Conservation (phyloP, 2,797 vertebrate species). For the Xerus rutilus region DNA sequence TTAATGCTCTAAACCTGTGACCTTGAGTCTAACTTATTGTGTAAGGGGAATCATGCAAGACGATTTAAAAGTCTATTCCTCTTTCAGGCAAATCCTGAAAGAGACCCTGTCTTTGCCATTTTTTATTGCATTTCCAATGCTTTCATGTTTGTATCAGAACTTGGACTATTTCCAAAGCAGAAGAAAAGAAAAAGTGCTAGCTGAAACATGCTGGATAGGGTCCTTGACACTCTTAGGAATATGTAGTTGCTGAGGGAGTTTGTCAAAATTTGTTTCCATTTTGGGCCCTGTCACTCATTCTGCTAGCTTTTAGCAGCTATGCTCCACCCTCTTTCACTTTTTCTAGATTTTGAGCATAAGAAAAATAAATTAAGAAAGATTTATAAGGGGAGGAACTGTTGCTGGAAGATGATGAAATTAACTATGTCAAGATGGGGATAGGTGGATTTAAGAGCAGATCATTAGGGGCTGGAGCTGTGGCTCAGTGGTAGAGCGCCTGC, state of each 20-base stretch:
- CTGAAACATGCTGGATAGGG: background rate
- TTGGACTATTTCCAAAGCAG: slow-evolving; percentile 2
- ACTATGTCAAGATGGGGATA: background rate
- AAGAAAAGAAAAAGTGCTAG: background rate
- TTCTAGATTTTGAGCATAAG: slow-evolving; percentile 43
- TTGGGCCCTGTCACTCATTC: slow-evolving; percentile 20
- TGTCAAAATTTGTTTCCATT: slow-evolving; percentile 54
- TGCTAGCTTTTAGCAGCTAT: slow-evolving; percentile 22
- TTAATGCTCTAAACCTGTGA: slow-evolving; percentile 17
- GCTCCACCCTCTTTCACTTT: slow-evolving; percentile 15
- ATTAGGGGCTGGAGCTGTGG: no score
- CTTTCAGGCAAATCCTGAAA: slow-evolving; percentile 20
- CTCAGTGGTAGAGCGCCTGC: no score
- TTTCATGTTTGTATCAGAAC: slow-evolving; percentile 53
- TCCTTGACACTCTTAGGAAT: slow-evolving; percentile 9
- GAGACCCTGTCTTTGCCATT: background rate
- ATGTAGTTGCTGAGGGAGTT: slow-evolving; percentile 7
- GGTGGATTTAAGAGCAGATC: slow-evolving; percentile 36
- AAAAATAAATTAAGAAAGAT: slow-evolving; percentile 59
- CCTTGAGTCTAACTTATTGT: slow-evolving; percentile 50
- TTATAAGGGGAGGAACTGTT: slow-evolving; percentile 2
- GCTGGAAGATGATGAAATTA: slow-evolving; percentile 49
- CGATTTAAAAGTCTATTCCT: slow-evolving; percentile 1
- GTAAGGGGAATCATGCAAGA: background rate
- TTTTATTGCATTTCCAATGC: slow-evolving; percentile 35